Base-by-base conservation (phyloP, 1,140 invertebrate genomes). In the Cydia splendana region DNA sequence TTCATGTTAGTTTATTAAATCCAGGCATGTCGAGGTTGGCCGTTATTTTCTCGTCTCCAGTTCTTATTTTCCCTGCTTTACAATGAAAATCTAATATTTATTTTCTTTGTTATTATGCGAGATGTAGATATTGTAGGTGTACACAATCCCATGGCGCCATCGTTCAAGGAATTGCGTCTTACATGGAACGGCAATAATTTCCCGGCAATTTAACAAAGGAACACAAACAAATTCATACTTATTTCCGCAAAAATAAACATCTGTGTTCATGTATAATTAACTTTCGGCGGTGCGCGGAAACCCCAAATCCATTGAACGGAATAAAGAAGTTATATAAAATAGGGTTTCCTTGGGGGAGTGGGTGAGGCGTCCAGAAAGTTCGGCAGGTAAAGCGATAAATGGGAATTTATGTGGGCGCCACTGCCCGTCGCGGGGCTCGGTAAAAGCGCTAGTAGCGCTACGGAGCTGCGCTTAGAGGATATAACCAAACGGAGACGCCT, bases 321-420 rank as follows among this genome's bases (percentile, higher is more conserved):
- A 85, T 86, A 83, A 85, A 84, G 84, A 84, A 87, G 84, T 87
- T 85, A 85, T 86, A 89, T 87, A 88, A 87, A 87, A 87, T 85
- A 86, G 82, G 84, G 83, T 86, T 82, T 87, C 77, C 79, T 78
- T 80, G 78, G 86, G 79, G 81, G 74, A 81, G 84, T 81, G 82
- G 86, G 83, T 85, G 86, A 88, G 84, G 81, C 82, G 84, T 85
- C 85, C 83, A 83, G 83, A 88, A 88, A 90, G 83, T 88, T 90
- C 84, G 86, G 87, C 87, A 88, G 86, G 86, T 87, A 86, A 51
- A 76, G 80, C 86, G 87, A 88, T 89, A 90, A 89, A 87, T 85
- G 80, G 81, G 82, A 84, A 89, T 88, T 89, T 89, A 90, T 88
- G 84, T 81, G 79, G 82, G 83, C 82, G 83, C 85, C 84, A 75